Evolutionary conservation across 2,797 vertebrate species (phyloP), one percentile per base, ranked within the genome.

Genomic region (Glyptemys insculpta): DNA sequence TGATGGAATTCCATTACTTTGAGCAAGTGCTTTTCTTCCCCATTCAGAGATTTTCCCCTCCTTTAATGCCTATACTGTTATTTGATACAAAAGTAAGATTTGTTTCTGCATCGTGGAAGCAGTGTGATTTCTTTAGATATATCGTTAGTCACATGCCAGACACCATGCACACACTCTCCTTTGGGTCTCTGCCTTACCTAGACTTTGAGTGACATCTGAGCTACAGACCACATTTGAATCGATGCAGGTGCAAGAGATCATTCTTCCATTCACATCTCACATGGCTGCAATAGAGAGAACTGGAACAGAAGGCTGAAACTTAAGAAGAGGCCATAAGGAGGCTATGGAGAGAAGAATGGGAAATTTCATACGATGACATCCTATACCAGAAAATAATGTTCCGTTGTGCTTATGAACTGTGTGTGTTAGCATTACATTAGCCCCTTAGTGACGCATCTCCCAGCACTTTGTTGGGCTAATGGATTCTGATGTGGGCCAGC

Each of bases 291-390:
- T 0, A 15, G 84, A 89, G 87, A 88, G 83, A 74, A 54, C 4
- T 78, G 52, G 50, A 85, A 95, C 87, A 90, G 79, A 56, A 15
- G 7, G 74, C 50, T 78, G 97, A 97, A 97, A 97, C 57, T 34
- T 87, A 93, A 97, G 95, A 2, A 96, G 76, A 76, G 37, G 4
- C 54, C 87, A 21, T 90, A 9, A 59, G 95, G 93, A 88, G 31
- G 29, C 72, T 86, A 23, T 19, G 83, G 50, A 85, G 57, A 78
- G 41, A 96, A 97, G 92, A 97, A 93, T 88, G 49, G 47, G 12
- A 81, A 18, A 49, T 93, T 93, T 96, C 93, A 92, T 82, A 91
- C 85, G 83, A 87, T 82, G 86, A 93, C 83, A 97, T n/a, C 15
- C 41, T 90, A 82, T 12, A 81, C 86, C 84, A 86, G 76, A 80